Evolutionary conservation across 2,113 vertebrate genomes (phyloP), one percentile per base, ranked within the genome.

Genomic region (Hemiscyllium ocellatum): DNA sequence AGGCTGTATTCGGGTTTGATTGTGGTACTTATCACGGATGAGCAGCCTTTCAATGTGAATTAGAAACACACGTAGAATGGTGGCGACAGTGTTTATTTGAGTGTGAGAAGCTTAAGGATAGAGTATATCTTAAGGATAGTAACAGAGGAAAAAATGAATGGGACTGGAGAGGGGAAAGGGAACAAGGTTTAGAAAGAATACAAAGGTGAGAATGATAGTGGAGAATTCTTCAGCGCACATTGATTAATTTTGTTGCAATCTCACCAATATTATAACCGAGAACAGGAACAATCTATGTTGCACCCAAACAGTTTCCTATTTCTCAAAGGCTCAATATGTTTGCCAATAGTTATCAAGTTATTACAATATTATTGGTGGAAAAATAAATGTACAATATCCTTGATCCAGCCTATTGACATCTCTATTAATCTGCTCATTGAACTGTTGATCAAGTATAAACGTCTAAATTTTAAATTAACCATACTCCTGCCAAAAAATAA

Each of bases 351-450:
- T 50, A 61, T 94, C 65, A 68, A 65, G 33, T 68, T 68, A 65
- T 94, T 94, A 94, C 56, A 68, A 68, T 90, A 90, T 52, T 94
- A 94, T 68, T 37, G 65, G 90, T 20, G 90, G 24, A 7, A 37
- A 42, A 22, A 90, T 61, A 90, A 61, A 83, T 94, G 56, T 94
- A 94, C 61, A 94, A 66, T 65, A 66, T 94, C 65, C 4, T n/a
- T 68, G 66, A 68, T 22, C n/a, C n/a, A 90, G 26, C 26, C n/a
- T 90, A 90, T 90, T 90, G 87, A 33, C 87, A 90, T 90, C 56
- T 61, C 52, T 90, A 68, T 68, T 61, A 90, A 90, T 65, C 52
- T 90, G 87, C 33, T 90, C 56, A 94, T 94, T 94, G 87, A 90
- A 61, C 87, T 13, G 87, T 52, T 90, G 87, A 90, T 90, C 4